phyloP scores from a whole-genome alignment of 2,797 vertebrate species.

The Mormyrus hasselquistii region DNA sequence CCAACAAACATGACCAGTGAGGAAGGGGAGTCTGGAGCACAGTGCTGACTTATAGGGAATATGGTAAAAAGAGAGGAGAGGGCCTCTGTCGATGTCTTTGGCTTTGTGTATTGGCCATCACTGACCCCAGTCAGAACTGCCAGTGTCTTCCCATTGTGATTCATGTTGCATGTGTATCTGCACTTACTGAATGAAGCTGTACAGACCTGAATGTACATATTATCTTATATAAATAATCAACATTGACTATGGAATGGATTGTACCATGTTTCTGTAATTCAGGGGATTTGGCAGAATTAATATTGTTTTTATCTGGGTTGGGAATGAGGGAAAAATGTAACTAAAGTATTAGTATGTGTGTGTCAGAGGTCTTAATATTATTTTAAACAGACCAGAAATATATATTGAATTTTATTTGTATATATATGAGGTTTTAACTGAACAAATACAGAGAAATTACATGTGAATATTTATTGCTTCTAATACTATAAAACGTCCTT shows the following conservation, averaged over 20 bases:
- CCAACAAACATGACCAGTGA: not conserved
- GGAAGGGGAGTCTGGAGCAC: not conserved
- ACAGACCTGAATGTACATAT: constrained; percentile 77
- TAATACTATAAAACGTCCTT: constrained; percentile 74
- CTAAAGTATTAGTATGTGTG: constrained; percentile 54
- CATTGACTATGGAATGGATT: constrained; percentile 59
- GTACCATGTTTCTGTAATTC: constrained; percentile 55
- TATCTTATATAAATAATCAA: constrained; percentile 64
- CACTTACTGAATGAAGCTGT: constrained; percentile 71
- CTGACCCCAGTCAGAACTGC: constrained; percentile 42
- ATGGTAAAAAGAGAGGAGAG: not conserved
- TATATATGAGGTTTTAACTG: constrained; percentile 61
- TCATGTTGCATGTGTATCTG: constrained; percentile 71
- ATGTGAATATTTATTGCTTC: constrained; percentile 80
- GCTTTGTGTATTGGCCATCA: constrained; percentile 46
- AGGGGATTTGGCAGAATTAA: constrained; percentile 54
- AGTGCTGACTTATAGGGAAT: not conserved
- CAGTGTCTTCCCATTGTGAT: constrained; percentile 52
- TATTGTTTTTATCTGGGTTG: constrained; percentile 57
- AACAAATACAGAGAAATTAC: constrained; percentile 63
- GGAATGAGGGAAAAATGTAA: constrained; percentile 53
- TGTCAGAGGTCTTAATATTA: constrained; percentile 64
- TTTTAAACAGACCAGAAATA: constrained; percentile 54
- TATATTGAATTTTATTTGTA: constrained; percentile 61
- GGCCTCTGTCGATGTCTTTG: constrained; percentile 27